Evolutionary conservation across 2,113 vertebrate species (phyloP).

Genomic region (Dromas ardeola): DNA sequence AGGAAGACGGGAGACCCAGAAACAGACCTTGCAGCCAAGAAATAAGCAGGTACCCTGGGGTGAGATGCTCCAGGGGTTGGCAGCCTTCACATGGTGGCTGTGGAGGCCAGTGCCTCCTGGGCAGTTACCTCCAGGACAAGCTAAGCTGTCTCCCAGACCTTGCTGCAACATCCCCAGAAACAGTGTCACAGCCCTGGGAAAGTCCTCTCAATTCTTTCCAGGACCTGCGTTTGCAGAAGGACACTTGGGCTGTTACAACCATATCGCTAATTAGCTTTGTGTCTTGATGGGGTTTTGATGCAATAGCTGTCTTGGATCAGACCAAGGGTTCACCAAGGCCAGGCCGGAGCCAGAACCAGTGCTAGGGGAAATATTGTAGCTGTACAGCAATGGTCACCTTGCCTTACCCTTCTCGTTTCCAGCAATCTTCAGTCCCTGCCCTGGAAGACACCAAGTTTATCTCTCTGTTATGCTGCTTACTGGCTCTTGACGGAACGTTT

Average conservation of each 20-base stretch:
- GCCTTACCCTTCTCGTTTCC: not conserved
- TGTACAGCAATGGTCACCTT: not conserved
- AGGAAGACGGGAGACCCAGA: not conserved
- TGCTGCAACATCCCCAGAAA: not conserved
- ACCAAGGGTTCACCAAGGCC: not conserved
- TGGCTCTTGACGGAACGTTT: not conserved
- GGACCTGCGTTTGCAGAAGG: not conserved
- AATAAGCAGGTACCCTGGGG: not conserved
- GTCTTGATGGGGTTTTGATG: not conserved
- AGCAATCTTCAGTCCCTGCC: not conserved
- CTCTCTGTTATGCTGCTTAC: fast-evolving
- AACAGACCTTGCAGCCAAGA: not conserved
- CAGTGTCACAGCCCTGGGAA: not conserved
- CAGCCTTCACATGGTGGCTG: not conserved
- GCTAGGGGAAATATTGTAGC: not conserved
- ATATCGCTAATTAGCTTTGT: not conserved
- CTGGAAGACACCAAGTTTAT: not conserved
- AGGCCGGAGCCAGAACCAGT: not conserved
- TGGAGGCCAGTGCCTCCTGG: not conserved
- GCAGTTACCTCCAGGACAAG: not conserved
- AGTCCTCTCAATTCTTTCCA: not conserved
- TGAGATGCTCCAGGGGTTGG: not conserved
- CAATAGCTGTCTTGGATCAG: not conserved
- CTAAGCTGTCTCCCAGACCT: no score
- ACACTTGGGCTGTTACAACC: not conserved